phyloP scores from a whole-genome alignment of 1,140 invertebrate genomes.

The Octopus sinensis region DNA sequence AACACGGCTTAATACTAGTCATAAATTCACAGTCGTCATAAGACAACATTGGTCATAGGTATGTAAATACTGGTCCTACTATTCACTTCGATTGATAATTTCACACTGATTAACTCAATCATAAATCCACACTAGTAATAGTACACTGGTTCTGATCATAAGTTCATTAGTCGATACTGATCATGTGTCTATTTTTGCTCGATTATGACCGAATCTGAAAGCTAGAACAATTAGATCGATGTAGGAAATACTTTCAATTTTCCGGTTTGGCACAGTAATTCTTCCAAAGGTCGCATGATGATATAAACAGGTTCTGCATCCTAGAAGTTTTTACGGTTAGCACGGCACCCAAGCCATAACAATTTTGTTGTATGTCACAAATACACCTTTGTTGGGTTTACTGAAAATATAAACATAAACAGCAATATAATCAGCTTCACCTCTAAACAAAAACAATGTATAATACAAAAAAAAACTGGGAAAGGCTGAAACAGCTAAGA shows the following conservation, averaged over 20 bases:
- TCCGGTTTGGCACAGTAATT: neutral
- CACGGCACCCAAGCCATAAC: constrained; percentile 54
- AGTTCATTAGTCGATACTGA: neutral
- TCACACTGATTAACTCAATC: no score
- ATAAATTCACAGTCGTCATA: no score
- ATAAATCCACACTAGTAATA: no score
- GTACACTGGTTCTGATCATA: no score
- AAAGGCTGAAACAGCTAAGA: no score
- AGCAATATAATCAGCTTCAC: no score
- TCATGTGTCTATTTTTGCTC: neutral
- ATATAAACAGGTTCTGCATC: neutral
- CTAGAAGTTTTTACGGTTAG: neutral
- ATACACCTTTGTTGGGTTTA: constrained; percentile 57
- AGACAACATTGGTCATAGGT: no score
- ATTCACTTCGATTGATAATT: no score
- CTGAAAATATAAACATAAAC: constrained; percentile 36
- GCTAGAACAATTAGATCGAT: neutral
- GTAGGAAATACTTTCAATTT: neutral
- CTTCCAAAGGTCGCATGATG: neutral
- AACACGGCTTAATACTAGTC: no score
- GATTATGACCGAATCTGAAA: neutral
- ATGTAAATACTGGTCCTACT: no score
- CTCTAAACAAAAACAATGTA: no score
- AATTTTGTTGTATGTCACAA: constrained; percentile 57
- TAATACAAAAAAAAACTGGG: no score